Evolutionary conservation across 2,888 invertebrate genomes (phyloP), one percentile per base, ranked within the genome.

Genomic region (Nemapogon koenigi): DNA sequence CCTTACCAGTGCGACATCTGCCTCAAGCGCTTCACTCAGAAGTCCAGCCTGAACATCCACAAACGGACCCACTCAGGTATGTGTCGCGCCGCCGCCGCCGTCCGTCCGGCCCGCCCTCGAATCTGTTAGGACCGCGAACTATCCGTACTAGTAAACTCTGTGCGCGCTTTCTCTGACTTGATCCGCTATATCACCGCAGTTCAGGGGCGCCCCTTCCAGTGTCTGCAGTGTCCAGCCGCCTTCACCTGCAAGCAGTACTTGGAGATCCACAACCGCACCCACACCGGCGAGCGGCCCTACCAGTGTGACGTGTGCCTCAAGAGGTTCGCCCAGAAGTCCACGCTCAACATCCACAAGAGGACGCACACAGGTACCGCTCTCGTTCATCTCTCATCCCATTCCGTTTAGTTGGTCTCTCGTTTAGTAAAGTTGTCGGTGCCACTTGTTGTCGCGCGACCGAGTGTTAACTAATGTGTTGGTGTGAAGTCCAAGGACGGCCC

Each of bases 21-120:
- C 70, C 81, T 86, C 58, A 90, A 90, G 76, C 83, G 88, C 59
- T 90, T 90, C 78, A 89, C 89, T 46, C 90, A 90, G 78, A 90
- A 90, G 68, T 89, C 89, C 60, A 89, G 89, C 66, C 81, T 90
- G 53, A 90, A 89, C 76, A 89, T 89, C 49, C 90, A 90, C 81
- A 89, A 88, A 64, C 83, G 89, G 59, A 87, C 88, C 49, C 90
- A 90, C 65, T 88, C 89, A 57, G 81, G 81, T 81, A 76, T 52
- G 73, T 67, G 49, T 44, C 42, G 29, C 22, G 16, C 42, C 41
- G 37, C 35, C 38, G 37, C n/a, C n/a, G n/a, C n/a, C n/a, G n/a
- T n/a, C n/a, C n/a, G n/a, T n/a, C n/a, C n/a, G n/a, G n/a, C n/a
- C n/a, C n/a, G n/a, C n/a, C n/a, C n/a, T n/a, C n/a, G n/a, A n/a